Conservation (phyloP, 1,140 invertebrate genomes). For the Choristoneura fumiferana region DNA sequence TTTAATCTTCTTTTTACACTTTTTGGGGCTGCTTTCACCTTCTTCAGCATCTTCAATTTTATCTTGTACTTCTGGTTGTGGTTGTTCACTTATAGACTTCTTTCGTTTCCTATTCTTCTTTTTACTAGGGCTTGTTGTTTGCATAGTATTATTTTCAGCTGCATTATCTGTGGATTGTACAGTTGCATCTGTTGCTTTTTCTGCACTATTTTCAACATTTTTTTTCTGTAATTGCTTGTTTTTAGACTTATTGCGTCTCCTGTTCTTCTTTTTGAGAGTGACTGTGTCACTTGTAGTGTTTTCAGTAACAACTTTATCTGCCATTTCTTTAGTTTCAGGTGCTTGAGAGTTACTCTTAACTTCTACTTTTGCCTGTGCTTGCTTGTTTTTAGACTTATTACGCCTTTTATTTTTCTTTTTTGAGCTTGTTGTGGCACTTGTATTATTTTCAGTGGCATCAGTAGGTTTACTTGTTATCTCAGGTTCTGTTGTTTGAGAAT, state of each 20-base stretch:
- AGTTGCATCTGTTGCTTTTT: constrained; percentile 12
- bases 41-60: constrained; percentile 13
- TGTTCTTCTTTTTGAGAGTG: constrained; percentile 40
- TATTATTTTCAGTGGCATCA: constrained; percentile 3
- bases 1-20: constrained; percentile 27
- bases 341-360: neutral
- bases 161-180: neutral
- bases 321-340: neutral
- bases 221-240: constrained; percentile 6
- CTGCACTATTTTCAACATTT: constrained; percentile 4
- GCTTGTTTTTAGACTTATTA: neutral
- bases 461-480: constrained; percentile 23
- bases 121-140: constrained; percentile 23
- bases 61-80: constrained; percentile 12
- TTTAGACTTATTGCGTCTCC: constrained; percentile 20
- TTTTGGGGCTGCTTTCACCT: constrained; percentile 20
- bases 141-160: neutral
- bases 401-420: constrained; percentile 11
- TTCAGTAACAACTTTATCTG: neutral
- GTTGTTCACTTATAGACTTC: constrained; percentile 21
- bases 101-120: constrained; percentile 41
- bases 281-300: neutral
- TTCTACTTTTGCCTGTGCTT: neutral
- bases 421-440: neutral
- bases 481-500: neutral